A percentile compares a stretch with the other conserved stretches of the same genome.
These are phyloP conservation scores for Maconellicoccus hirsutus DNA, from an alignment of 1,140 invertebrate genomes.

Conservation along the genomic window DNA sequence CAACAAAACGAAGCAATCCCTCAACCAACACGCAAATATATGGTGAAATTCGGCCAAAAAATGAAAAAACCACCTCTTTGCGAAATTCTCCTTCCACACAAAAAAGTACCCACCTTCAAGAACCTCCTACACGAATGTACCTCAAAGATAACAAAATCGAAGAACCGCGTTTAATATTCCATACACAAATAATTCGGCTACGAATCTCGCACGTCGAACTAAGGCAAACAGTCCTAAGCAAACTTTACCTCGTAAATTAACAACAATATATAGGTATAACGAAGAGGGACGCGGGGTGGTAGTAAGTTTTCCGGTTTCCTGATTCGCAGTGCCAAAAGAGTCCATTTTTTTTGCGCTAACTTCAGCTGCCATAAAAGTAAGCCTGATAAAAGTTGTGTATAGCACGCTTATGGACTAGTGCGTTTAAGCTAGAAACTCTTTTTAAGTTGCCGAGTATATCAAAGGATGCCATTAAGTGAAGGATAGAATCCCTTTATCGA, in stretches of 20 bases:
- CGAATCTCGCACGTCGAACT: background rate
- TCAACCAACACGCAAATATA: too few species aligned
- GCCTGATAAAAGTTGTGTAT: background rate
- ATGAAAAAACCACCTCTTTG: too few species aligned
- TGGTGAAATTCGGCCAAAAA: too few species aligned
- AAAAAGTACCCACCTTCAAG: too few species aligned
- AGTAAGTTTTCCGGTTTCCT: background rate
- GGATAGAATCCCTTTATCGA: conserved; percentile 21
- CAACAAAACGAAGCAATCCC: too few species aligned
- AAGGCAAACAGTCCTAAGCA: background rate
- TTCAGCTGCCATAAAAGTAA: background rate
- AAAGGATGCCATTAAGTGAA: conserved; percentile 12
- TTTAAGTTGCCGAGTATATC: background rate
- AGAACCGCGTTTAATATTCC: background rate
- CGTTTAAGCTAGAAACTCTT: background rate
- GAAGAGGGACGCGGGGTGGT: background rate
- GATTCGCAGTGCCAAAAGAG: conserved; percentile 7
- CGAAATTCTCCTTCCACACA: too few species aligned
- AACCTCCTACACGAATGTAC: too few species aligned
- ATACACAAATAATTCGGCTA: background rate
- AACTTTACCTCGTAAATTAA: conserved; percentile 3
- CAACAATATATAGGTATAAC: background rate
- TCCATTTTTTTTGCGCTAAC: background rate
- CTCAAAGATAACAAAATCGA: background rate
- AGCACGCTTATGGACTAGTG: background rate